Evolutionary conservation across 2,888 invertebrate species (phyloP), one percentile per base, ranked within the genome.

Genomic region (Bellardia pandia): DNA sequence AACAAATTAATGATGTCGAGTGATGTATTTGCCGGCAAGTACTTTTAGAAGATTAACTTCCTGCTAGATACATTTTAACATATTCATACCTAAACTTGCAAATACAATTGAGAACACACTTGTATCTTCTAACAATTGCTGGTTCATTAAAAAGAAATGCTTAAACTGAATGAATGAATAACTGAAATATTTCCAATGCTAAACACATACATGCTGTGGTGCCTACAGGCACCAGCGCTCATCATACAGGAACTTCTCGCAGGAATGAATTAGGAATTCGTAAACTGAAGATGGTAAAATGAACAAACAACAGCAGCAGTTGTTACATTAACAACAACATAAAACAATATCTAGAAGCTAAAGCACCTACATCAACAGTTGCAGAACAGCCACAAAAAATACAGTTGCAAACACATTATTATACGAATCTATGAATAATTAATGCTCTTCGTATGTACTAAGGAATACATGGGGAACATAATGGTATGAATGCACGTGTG

Each of bases 371-470:
- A 66, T 42, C 45, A 45, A 9, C 66, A 66, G 2, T 23, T 23
- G 14, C 5, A 40, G 7, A 11, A 53, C 40, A 14, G 11, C 37
- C 23, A 9, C 62, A 37, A 64, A 51, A 48, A 62, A 33, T 48
- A 30, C n/a, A 3, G 6, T 51, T 51, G 56, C 51, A 53, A 64
- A 40, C 40, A 45, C 64, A 66, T 37, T 51, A 75, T 75, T 48
- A 62, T 53, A 23, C 3, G 76, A 60, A 45, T 58, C 16, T 48
- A 78, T 78, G 68, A 78, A 78, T 78, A 78, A 78, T 78, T 68
- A 69, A 78, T 69, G 68, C 3, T 58, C 23, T 58, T 48, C 16
- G 60, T 45, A 37, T 60, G 68, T 58, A 69, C 33, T 33, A 33
- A 33, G 56, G 23, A 58, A 48, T 16, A 33, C 37, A n/a, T 14